Base-by-base conservation (phyloP, 2,797 vertebrate genomes). In the Euphonia xanthogaster region DNA sequence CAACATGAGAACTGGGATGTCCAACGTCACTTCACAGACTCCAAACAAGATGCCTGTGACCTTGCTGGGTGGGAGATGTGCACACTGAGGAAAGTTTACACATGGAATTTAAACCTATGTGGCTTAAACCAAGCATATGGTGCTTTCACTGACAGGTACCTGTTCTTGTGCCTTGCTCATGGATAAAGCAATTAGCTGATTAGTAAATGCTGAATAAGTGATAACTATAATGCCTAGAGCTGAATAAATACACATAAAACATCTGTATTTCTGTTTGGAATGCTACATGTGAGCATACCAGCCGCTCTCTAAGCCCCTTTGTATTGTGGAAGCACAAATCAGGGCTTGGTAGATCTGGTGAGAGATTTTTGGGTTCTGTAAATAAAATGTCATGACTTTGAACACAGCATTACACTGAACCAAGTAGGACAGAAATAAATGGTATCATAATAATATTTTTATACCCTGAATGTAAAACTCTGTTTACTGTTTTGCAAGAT, bases 141-240 rank as follows among this genome's bases (percentile, higher is more conserved):
- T 51, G 37, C 53, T 62, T 78, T 39, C 28, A 68, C 35, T 39
- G 37, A 16, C 14, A 45, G 48, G 3, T 86, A 66, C 58, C 50
- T 83, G n/a, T 57, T 39, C 0, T 0, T 58, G 35, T 25, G 40
- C 55, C 42, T 73, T 85, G 60, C n/a, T 19, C 44, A 14, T 62
- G 77, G 44, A 47, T 55, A 61, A 78, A 94, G 40, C 35, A 75
- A 58, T 88, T 80, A 60, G 30, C 28, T 86, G 39, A 51, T 95
- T 37, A 62, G 9, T 54, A 75, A 50, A 20, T 53, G 33, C 53
- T 55, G 31, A 76, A 17, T 58, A 75, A 79, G 7, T n/a, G 18
- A 25, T 72, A 74, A 47, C 5, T 54, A 14, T 19, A 57, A 24
- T 20, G 23, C 8, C n/a, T 50, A 14, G 50, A 75, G 8, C n/a